phyloP scores from a whole-genome alignment of 2,888 invertebrate species.

The Elegia similella region DNA sequence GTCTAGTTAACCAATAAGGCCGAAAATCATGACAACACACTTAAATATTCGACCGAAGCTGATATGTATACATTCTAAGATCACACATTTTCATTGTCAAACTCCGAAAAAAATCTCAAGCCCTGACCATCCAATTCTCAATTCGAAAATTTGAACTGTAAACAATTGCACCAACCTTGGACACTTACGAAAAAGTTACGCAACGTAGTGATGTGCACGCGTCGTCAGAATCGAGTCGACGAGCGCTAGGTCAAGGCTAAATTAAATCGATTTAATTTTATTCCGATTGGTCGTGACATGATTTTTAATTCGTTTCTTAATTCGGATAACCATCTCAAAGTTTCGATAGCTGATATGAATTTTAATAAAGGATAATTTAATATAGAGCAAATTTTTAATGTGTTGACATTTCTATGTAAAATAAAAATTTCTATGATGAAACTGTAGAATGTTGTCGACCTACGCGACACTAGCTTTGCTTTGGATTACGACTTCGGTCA shows the following conservation, averaged over 20 bases:
- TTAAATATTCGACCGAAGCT: no score
- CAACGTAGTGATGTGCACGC: slow-evolving; percentile 28
- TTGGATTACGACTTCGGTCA: no score
- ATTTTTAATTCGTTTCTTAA: slow-evolving; percentile 10
- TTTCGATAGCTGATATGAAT: slow-evolving; percentile 9
- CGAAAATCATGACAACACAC: no score
- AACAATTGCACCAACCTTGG: slow-evolving; percentile 25
- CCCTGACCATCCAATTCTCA: slow-evolving; percentile 17
- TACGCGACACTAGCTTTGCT: no score
- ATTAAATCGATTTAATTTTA: slow-evolving; percentile 26
- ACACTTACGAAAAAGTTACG: slow-evolving; percentile 34
- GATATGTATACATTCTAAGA: background rate
- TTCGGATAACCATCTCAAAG: slow-evolving; percentile 8
- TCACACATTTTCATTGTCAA: slow-evolving; percentile 6
- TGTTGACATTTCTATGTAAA: background rate
- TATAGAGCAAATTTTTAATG: background rate
- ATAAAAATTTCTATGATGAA: background rate
- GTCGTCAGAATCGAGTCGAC: slow-evolving; percentile 19
- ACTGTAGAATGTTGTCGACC: background rate
- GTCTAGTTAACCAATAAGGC: no score
- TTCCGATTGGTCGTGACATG: slow-evolving; percentile 14
- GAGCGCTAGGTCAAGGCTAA: slow-evolving; percentile 35
- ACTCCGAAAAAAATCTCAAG: slow-evolving; percentile 7
- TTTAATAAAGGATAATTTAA: background rate
- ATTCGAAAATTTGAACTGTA: slow-evolving; percentile 17